These are phyloP conservation scores for Ctenodactylus gundi DNA, from an alignment of 2,113 vertebrate species.

Conservation along the genomic window DNA sequence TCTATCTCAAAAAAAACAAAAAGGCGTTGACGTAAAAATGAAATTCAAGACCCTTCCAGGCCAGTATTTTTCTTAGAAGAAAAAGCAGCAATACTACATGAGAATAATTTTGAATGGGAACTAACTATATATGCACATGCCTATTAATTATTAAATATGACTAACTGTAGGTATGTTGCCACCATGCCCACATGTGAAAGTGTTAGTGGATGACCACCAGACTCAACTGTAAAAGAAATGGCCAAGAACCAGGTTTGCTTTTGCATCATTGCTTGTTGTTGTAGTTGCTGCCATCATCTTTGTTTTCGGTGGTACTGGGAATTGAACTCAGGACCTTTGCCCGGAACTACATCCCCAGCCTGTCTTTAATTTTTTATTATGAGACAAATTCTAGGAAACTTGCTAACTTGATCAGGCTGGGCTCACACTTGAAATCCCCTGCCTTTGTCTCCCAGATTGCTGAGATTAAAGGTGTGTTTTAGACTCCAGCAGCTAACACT, in stretches of 20 bases:
- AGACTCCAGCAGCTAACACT: neutral
- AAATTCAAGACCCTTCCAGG: neutral
- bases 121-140: neutral
- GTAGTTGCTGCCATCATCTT: too few species aligned
- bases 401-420: neutral
- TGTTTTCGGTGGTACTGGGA: too few species aligned
- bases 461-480: neutral
- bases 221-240: neutral
- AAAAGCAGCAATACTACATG: neutral
- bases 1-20: conserved; percentile 34
- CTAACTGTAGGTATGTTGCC: neutral
- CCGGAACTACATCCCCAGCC: neutral
- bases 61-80: neutral
- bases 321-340: neutral
- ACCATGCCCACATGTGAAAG: neutral
- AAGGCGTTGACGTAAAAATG: conserved; percentile 17
- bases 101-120: neutral
- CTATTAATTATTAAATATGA: neutral
- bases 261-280: neutral
- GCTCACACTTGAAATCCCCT: neutral
- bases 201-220: neutral
- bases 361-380: neutral
- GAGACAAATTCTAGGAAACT: neutral
- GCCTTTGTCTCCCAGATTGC: neutral
- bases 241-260: neutral